Conservation (phyloP, 2,797 vertebrate species). For the Cynopterus sphinx region DNA sequence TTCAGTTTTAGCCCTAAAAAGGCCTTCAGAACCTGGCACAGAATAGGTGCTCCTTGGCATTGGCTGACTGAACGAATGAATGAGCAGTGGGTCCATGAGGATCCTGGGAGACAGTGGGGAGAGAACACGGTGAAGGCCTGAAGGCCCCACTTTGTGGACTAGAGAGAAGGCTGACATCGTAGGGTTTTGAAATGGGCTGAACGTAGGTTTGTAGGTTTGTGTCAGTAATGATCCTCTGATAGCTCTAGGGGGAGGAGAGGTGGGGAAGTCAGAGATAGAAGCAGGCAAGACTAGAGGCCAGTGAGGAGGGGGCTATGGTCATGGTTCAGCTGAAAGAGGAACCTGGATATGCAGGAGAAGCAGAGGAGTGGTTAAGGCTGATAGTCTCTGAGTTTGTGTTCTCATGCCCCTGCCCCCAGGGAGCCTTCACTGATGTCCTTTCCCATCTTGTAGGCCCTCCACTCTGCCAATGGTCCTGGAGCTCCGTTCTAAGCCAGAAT, state of each 20-base stretch:
- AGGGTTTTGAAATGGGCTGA: background rate
- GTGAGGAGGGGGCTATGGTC: background rate
- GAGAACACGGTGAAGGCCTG: background rate
- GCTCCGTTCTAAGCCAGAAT: background rate
- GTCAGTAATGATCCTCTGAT: background rate
- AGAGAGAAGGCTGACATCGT: background rate
- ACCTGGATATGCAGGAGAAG: background rate
- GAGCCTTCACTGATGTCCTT: conserved; percentile 24
- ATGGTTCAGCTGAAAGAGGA: background rate
- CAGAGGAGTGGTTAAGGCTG: background rate
- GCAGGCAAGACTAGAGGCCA: background rate
- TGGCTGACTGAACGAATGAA: conserved; percentile 3
- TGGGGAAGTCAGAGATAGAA: background rate
- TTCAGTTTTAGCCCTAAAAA: background rate
- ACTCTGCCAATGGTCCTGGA: background rate
- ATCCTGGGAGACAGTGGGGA: background rate
- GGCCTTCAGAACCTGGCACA: background rate
- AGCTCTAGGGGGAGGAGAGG: background rate
- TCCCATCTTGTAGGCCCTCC: background rate
- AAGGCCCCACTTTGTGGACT: background rate
- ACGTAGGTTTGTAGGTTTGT: background rate
- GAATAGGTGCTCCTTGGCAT: background rate
- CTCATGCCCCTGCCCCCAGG: background rate
- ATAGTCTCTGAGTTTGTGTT: background rate
- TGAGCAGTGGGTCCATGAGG: background rate